Evolutionary conservation across 2,888 invertebrate genomes (phyloP), one percentile per base, ranked within the genome.

Genomic region (Noctua janthe): DNA sequence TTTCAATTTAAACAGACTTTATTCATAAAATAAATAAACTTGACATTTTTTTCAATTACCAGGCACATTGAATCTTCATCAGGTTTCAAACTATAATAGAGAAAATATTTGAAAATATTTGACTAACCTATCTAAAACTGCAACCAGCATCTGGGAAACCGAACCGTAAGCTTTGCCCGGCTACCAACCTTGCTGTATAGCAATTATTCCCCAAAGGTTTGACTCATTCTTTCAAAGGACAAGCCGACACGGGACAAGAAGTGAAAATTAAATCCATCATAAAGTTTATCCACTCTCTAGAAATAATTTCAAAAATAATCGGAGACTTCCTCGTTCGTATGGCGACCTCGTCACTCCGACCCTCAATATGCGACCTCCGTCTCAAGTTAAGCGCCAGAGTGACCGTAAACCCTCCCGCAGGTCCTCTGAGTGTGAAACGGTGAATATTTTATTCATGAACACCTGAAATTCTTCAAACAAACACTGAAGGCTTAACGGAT

Each of bases 401-500:
- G 91, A 89, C 91, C 82, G 83, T 86, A 82, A 88, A 89, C 67
- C 83, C 80, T 84, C 83, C 77, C 84, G 43, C 59, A 76, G 84
- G 87, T 73, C 78, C 80, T 76, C 71, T 81, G 86, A 86, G 88
- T 89, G 91, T 89, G 91, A 93, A 92, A 90, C 88, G 86, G 79
- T 83, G 49, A 83, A 93, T 94, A 91, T 93, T 92, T 94, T 93
- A 94, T 94, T 94, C 94, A 93, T 93, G 91, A 92, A 90, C 90
- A 90, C 88, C 88, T 91, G 87, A 86, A 88, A 89, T 90, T 90
- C 88, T 88, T 88, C 89, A 89, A 89, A 89, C 83, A 89, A 82
- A 76, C 72, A 79, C 67, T 75, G 51, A 72, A 72, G 82, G 79
- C 66, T 82, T 74, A 59, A 43, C 17, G 56, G 72, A 76, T 66